Conservation (phyloP, 1,140 invertebrate species). For the Drepana arcuata region DNA sequence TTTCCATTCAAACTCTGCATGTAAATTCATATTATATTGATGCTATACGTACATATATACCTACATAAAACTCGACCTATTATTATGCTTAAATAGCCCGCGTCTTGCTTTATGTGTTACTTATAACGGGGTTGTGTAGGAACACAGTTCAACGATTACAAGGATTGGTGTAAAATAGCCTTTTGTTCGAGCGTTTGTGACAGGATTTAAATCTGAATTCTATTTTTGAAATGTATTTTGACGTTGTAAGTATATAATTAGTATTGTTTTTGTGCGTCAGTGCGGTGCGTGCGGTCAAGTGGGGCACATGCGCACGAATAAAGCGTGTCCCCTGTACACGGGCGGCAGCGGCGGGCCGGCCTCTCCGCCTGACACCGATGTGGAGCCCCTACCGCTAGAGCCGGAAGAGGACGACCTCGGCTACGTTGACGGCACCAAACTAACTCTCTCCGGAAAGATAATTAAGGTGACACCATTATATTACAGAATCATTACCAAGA, state of each 20-base stretch:
- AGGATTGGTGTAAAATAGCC: too few relatives aligned
- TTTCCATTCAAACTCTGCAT: too few relatives aligned
- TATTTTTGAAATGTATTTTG: not conserved
- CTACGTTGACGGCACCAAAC: conserved; percentile 93
- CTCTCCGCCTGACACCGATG: conserved; percentile 78
- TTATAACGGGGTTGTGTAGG: not conserved
- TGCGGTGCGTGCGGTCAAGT: conserved; percentile 97
- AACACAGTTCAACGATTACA: not conserved
- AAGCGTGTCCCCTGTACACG: conserved; percentile 95
- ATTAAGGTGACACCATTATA: conserved; percentile 75
- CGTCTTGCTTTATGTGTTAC: not conserved
- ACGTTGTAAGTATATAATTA: not conserved
- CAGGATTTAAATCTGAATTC: not conserved
- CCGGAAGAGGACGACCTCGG: conserved; percentile 89
- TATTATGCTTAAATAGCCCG: not conserved
- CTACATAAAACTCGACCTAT: too few relatives aligned
- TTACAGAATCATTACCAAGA: too few relatives aligned
- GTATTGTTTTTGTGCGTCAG: conserved; percentile 19
- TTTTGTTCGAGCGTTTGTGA: not conserved
- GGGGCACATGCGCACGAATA: conserved; percentile 92
- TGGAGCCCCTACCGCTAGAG: conserved; percentile 75
- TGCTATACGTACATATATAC: too few relatives aligned
- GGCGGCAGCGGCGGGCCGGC: conserved; percentile 75
- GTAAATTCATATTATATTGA: too few relatives aligned
- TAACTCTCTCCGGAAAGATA: conserved; percentile 86